Base-by-base conservation (phyloP, 2,797 vertebrate genomes). In the Melanotaenia parkinsoni region DNA sequence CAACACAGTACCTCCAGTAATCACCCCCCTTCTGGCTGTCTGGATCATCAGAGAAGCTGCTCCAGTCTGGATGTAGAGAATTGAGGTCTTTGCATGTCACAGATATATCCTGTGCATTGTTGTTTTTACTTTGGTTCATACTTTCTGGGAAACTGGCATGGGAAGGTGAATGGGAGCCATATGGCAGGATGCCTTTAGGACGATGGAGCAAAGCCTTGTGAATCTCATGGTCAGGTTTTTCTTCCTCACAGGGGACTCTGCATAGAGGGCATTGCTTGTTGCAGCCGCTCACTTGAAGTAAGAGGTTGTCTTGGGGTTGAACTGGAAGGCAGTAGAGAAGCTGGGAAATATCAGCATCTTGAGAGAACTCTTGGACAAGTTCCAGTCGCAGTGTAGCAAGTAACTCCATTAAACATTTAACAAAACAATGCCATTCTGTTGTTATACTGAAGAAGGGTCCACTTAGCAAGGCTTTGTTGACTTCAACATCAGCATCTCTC, bases 1-100 rank as follows among this genome's bases (percentile, higher is more conserved):
- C 1, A 58, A 57, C 32, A 84, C 32, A 35, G 5, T 91, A 94
- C 86, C 92, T 94, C 93, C 93, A 95, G 81, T 93, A 95, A 54
- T 58, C 26, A 47, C 22, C 63, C 16, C 71, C 24, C 3, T 58
- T 81, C 22, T 81, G 72, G 61, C 16, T 76, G 28, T 51, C 65
- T 62, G 72, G 50, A 13, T 86, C 77, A 64, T 84, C 80, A 10
- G 73, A 20, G 6, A 72, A 71, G 51, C 83, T 76, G 54, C 56
- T 85, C 92, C 91, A 92, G 72, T 90, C 78, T 62, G 86, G 79
- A 66, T 87, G 63, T 20, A 86, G 61, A 12, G 67, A 77, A 22
- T 65, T 62, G 66, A 90, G 76, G 58, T 82, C 68, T 1, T 28
- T 82, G 58, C 83, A 88, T 62, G 67, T 56, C 13, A 72, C 11